phyloP scores from a whole-genome alignment of 2,113 vertebrate species.

The Dicrurus megarhynchus region DNA sequence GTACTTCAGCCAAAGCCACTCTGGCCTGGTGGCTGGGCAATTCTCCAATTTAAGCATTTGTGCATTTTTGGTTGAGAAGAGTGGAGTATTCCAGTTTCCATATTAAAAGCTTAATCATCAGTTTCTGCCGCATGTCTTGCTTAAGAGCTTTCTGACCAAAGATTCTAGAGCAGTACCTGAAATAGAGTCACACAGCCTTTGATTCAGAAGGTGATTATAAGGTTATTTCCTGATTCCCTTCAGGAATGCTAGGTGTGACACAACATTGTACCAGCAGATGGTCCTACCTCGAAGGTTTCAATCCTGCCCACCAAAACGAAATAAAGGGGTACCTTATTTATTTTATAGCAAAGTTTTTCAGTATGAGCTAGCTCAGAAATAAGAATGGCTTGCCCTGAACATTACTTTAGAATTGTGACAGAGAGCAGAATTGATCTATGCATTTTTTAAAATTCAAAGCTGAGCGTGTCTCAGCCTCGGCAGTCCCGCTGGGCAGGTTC shows the following conservation, averaged over 20 bases:
- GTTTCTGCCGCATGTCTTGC: background rate
- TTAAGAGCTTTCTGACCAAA: background rate
- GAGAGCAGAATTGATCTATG: background rate
- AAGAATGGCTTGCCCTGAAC: background rate
- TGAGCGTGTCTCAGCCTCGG: background rate
- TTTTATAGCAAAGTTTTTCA: background rate
- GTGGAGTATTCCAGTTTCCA: background rate
- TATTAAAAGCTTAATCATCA: slow-evolving; percentile 32
- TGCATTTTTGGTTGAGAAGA: background rate
- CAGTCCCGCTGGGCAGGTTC: background rate
- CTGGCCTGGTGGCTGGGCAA: background rate
- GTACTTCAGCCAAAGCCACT: background rate
- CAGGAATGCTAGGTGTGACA: background rate
- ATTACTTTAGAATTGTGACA: background rate
- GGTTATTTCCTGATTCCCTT: background rate
- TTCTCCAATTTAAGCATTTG: slow-evolving; percentile 16
- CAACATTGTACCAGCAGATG: background rate
- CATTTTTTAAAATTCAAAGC: background rate
- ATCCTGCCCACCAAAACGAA: background rate
- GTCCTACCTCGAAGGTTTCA: background rate
- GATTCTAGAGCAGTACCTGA: background rate
- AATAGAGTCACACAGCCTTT: background rate
- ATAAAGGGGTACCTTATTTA: background rate
- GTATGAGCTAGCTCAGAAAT: background rate
- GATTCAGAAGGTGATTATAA: background rate